Evolutionary conservation across 2,888 invertebrate genomes (phyloP), one percentile per base, ranked within the genome.

Genomic region (Homarus gammarus): DNA sequence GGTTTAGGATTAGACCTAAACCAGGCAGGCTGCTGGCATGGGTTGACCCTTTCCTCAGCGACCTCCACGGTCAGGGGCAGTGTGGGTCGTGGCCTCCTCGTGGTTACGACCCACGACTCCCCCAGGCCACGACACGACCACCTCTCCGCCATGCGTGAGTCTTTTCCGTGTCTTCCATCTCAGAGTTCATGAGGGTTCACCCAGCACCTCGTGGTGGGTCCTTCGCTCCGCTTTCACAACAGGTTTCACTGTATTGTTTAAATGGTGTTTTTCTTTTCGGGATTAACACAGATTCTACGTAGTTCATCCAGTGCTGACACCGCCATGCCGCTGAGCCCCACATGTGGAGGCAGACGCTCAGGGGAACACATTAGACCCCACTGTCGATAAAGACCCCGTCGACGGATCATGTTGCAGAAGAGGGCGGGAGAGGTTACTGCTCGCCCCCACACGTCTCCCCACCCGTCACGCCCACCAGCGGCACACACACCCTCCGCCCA

Each of bases 21-120:
- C 64, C 1, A 12, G 27, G 64, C 27, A 64, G 64, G 18, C 5
- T 8, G 64, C 5, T 27, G 18, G 56, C 27, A 36, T 6, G 44
- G 40, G 44, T 49, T 31, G n/a, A 3, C n/a, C 31, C 27, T 10
- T n/a, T 5, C 44, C 40, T 22, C 75, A 27, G 22, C n/a, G 22
- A 15, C 73, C 38, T 73, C 73, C 38, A 18, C 38, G 70, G 44
- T 36, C n/a, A 75, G 44, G 44, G 75, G 44, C 70, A 31, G 44
- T 40, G 73, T 75, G 49, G 75, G 75, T 75, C 75, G 75, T 44
- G 44, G 44, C 75, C 75, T 44, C 44, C 75, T 40, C 49, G 44
- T 31, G 27, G 40, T 75, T 44, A 40, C 27, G 75, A n/a, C 44
- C 15, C 44, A 75, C 40, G 44, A 64, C 64, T 64, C 5, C 64